These are phyloP conservation scores for Protomyctophum bolini DNA, from an alignment of 2,113 vertebrate species.

Conservation along the genomic window DNA sequence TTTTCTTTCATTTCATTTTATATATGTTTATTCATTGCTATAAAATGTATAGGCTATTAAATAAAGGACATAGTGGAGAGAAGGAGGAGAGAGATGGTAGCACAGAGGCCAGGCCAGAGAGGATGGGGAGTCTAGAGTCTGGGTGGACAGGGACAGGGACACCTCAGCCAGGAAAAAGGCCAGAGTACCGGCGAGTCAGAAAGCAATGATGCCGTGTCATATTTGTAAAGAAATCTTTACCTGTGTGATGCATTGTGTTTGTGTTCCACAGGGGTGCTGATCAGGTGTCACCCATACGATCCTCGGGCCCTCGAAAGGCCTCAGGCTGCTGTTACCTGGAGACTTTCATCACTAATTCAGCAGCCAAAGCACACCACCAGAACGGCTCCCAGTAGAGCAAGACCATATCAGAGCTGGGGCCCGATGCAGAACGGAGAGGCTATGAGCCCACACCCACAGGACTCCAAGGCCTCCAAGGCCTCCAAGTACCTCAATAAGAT, in stretches of 20 bases:
- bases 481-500: no score
- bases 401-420: constrained; percentile 54
- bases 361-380: constrained; percentile 53
- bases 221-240: constrained; percentile 35
- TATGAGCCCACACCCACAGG: constrained; percentile 80
- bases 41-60: no score
- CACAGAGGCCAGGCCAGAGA: no score
- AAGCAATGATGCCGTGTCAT: constrained; percentile 2
- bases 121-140: no score
- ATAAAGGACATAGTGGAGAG: no score
- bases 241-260: constrained; percentile 49
- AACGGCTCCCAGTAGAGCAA: constrained; percentile 52
- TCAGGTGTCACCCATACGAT: constrained; percentile 71
- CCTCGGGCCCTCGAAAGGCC: constrained; percentile 56
- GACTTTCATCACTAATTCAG: constrained; percentile 86
- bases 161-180: no score
- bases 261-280: constrained; percentile 44
- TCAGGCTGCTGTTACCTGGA: constrained; percentile 76
- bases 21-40: no score
- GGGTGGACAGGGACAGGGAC: no score
- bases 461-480: constrained; percentile 67
- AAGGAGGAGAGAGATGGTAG: no score
- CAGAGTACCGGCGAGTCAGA: background rate
- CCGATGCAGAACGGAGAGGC: constrained; percentile 74
- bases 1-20: no score